Percentiles rank a stretch among this genome's conserved stretches.
These are phyloP conservation scores for Prunella himalayana DNA, from an alignment of 2,113 vertebrate species.

Conservation along the genomic window DNA sequence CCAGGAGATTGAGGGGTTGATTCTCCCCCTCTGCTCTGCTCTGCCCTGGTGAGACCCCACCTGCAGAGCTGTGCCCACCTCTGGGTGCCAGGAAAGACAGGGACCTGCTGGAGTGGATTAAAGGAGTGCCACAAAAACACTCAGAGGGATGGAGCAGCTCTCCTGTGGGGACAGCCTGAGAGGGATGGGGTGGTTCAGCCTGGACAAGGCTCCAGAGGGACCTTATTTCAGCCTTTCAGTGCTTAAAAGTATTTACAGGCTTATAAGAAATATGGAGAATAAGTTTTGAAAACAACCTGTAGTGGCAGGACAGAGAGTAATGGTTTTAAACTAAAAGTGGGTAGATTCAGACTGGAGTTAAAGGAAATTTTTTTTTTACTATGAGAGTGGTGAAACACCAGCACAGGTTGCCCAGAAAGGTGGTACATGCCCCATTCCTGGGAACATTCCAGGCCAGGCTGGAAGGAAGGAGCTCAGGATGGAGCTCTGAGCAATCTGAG, in stretches of 20 bases:
- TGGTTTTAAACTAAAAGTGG: neutral
- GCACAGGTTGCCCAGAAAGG: neutral
- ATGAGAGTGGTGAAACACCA: neutral
- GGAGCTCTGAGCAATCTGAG: neutral
- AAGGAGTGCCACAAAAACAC: neutral
- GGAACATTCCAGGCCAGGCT: neutral
- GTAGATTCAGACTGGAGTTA: neutral
- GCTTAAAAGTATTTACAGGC: neutral
- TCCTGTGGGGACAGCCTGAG: neutral
- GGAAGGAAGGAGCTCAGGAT: too few relatives aligned
- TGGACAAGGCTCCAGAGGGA: neutral
- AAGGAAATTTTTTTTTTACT: neutral
- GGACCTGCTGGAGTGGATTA: neutral
- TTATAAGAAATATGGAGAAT: neutral
- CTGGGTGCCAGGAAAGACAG: neutral
- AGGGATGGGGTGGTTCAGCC: neutral
- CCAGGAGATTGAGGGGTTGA: neutral
- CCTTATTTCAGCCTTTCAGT: neutral
- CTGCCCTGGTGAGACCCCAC: neutral
- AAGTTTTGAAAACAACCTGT: neutral
- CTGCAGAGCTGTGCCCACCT: neutral
- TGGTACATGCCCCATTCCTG: neutral
- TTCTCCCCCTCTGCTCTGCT: neutral
- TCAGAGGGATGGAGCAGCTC: neutral
- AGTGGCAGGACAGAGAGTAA: neutral